Base-by-base conservation (phyloP, 2,797 vertebrate species). In the Sphaeramia orbicularis region DNA sequence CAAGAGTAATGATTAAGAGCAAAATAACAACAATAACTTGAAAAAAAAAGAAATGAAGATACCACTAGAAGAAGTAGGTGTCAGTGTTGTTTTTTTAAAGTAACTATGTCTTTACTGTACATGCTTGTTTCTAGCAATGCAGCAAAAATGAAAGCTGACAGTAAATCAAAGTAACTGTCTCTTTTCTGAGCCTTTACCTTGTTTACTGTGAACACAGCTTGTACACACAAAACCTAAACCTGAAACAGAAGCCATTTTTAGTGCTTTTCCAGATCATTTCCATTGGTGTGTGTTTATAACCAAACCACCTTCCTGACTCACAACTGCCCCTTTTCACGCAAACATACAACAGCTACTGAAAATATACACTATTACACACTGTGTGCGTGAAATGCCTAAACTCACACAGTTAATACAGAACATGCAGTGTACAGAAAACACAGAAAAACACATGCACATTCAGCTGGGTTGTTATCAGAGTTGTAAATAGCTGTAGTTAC, bases 121-220 rank as follows among this genome's bases (percentile, higher is more conserved):
- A n/a, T 11, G 4, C 45, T 48, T 9, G 51, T 54, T 58, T 80
- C 30, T 30, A 21, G 44, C 36, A 69, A 19, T 4, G 5, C 51
- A 13, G 15, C 38, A 45, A 45, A 54, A 79, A 81, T 85, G 58
- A 77, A 73, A 84, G 61, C 44, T 71, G 80, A 78, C 80, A 70
- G 65, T 21, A 64, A 80, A 85, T 86, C 84, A 86, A 71, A 89
- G 74, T 36, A 68, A 47, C 62, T 83, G 89, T 86, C 84, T 81
- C 73, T 51, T 83, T 86, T 83, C 66, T 10, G 70, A 71, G 16
- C 27, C 44, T 37, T 71, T 45, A 50, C 36, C 65, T 70, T 70
- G 76, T 73, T 83, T 79, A 84, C 61, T 55, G 8, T 42, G 57
- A 72, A 77, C 59, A 76, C 56, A 51, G 52, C 54, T 58, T 40